Conservation (phyloP, 2,888 invertebrate genomes). For the Amitus sp. region DNA sequence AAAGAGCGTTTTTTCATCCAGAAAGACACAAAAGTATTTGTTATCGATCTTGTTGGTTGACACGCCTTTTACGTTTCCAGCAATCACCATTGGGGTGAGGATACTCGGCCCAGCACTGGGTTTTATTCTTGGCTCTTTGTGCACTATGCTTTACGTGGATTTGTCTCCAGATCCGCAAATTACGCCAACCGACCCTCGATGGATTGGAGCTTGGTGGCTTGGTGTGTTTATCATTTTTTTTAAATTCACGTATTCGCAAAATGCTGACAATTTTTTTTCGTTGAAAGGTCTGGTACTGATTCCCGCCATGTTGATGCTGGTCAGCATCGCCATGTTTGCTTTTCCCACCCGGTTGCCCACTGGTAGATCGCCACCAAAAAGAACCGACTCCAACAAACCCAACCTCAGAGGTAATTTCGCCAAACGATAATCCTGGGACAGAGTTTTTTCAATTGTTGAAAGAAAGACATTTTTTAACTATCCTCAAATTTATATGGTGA, state of each 20-base stretch:
- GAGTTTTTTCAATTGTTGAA: too few species aligned
- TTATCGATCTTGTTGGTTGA: too few species aligned
- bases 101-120: constrained; percentile 92
- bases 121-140: constrained; percentile 88
- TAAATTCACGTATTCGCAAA: background rate
- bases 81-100: constrained; percentile 90
- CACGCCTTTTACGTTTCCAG: constrained; percentile 65
- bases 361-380: constrained; percentile 55
- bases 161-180: constrained; percentile 79
- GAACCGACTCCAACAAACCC: constrained; percentile 68
- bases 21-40: too few species aligned
- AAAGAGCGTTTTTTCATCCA: too few species aligned
- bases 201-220: constrained; percentile 99
- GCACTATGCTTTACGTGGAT: constrained; percentile 88
- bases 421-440: too few species aligned
- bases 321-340: constrained; percentile 89
- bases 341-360: constrained; percentile 84
- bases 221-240: constrained; percentile 69
- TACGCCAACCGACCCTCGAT: constrained; percentile 83
- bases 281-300: constrained; percentile 88
- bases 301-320: constrained; percentile 82
- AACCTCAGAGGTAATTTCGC: constrained; percentile 72
- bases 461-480: too few species aligned
- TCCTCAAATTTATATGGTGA: too few species aligned
- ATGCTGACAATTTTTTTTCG: too few species aligned